phyloP scores from a whole-genome alignment of 35 echinoderm and acorn worm species.

The Holothuria glaberrima region DNA sequence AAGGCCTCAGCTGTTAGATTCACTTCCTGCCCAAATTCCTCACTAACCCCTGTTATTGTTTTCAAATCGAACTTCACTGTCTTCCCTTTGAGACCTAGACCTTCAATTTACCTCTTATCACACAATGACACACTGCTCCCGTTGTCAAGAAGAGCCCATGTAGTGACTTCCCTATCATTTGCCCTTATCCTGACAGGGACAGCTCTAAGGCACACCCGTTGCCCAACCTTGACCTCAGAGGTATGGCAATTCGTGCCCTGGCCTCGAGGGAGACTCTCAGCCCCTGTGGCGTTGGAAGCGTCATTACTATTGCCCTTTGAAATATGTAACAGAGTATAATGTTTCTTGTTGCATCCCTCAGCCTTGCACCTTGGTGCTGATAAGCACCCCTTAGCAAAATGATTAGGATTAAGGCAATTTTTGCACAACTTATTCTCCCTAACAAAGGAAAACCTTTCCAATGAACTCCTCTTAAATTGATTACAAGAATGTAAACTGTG shows the following conservation, averaged over 20 bases:
- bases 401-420: conserved; percentile 2
- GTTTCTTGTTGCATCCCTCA: neutral
- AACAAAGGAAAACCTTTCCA: conserved; percentile 7
- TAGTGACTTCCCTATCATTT: neutral
- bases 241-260: neutral
- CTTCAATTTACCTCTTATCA: neutral
- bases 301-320: too few species aligned
- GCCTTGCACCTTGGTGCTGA: neutral
- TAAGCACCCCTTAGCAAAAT: neutral
- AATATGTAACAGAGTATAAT: conserved; percentile 5
- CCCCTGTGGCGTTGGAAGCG: too few species aligned
- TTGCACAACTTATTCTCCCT: conserved; percentile 10
- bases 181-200: conserved; percentile 18
- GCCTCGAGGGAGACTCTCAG: too few species aligned
- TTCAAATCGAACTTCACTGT: neutral
- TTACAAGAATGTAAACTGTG: neutral
- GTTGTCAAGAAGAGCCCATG: conserved; percentile 27
- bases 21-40: neutral
- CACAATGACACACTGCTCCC: conserved; percentile 18
- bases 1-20: neutral
- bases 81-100: conserved; percentile 45
- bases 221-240: neutral
- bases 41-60: neutral
- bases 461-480: conserved; percentile 6
- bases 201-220: conserved; percentile 28